Percentiles rank a stretch among this genome's conserved stretches.
Evolutionary conservation across 2,888 invertebrate species (phyloP).

Genomic region (Hyposoter dolosus): DNA sequence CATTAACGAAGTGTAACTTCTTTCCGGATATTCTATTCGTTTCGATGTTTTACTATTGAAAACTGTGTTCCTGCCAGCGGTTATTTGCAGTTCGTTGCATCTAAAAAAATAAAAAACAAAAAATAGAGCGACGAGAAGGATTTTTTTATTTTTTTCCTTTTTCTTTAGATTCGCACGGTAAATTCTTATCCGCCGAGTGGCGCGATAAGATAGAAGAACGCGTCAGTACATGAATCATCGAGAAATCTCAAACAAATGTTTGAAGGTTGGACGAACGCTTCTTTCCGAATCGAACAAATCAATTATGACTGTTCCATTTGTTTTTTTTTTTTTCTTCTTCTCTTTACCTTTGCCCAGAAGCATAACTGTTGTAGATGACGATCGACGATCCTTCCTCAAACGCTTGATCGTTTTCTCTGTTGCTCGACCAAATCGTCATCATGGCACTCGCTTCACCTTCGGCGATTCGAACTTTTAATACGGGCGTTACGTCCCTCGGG

Average conservation of each 20-base stretch:
- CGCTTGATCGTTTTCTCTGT: constrained; percentile 47
- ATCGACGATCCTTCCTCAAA: constrained; percentile 63
- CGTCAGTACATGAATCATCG: constrained; percentile 9
- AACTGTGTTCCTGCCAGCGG: constrained; percentile 86
- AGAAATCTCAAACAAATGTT: constrained; percentile 33
- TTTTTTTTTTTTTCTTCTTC: neutral
- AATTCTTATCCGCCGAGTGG: neutral
- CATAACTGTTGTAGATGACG: constrained; percentile 86
- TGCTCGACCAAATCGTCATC: constrained; percentile 91
- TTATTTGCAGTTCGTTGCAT: constrained; percentile 86
- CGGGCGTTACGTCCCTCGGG: constrained; percentile 83
- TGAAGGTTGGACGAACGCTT: constrained; percentile 11
- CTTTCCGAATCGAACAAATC: neutral
- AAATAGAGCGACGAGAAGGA: neutral
- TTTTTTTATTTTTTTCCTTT: neutral
- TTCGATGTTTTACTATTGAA: constrained; percentile 81
- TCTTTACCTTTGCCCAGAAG: constrained; percentile 85
- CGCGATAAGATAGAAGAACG: constrained; percentile 50
- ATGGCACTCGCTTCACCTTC: constrained; percentile 84
- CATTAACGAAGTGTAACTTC: constrained; percentile 85
- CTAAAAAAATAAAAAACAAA: constrained; percentile 76
- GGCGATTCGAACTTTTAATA: constrained; percentile 85
- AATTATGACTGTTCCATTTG: neutral
- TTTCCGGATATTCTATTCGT: constrained; percentile 75
- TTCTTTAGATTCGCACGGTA: neutral